phyloP scores from a whole-genome alignment of 2,113 vertebrate genomes.

The Candoia aspera region DNA sequence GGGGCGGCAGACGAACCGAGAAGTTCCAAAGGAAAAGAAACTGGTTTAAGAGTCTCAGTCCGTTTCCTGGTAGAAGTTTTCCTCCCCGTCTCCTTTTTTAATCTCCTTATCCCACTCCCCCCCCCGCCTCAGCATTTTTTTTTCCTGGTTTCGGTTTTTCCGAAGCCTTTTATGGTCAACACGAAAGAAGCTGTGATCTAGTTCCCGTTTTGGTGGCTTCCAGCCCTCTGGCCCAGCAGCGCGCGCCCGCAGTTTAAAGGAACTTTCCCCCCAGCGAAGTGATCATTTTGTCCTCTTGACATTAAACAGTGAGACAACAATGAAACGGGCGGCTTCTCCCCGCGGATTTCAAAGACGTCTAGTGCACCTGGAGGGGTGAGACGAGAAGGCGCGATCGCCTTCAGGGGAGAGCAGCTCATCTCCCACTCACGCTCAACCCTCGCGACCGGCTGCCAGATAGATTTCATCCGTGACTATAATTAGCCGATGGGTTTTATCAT shows the following conservation, averaged over 20 bases:
- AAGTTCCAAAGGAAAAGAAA: neutral
- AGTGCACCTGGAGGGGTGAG: neutral
- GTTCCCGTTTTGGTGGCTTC: neutral
- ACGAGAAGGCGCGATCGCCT: neutral
- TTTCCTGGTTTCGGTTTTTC: neutral
- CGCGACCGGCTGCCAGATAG: too few relatives aligned
- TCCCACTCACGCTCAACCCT: neutral
- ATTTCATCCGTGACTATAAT: neutral
- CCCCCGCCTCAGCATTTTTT: rapidly evolving
- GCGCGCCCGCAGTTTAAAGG: neutral
- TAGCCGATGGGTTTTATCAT: neutral
- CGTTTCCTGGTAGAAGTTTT: rapidly evolving
- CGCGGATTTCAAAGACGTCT: neutral
- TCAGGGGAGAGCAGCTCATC: neutral
- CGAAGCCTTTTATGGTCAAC: constrained; percentile 51
- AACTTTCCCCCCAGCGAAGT: neutral
- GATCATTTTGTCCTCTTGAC: neutral
- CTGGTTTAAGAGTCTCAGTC: neutral
- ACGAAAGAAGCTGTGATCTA: neutral
- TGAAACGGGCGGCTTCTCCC: neutral
- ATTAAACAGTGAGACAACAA: neutral
- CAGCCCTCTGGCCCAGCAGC: neutral
- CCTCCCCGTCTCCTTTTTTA: neutral
- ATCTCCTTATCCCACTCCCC: rapidly evolving
- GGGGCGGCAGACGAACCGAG: neutral